Conservation (phyloP, 2,888 invertebrate species). For the Melikaiella ostensackeni region DNA sequence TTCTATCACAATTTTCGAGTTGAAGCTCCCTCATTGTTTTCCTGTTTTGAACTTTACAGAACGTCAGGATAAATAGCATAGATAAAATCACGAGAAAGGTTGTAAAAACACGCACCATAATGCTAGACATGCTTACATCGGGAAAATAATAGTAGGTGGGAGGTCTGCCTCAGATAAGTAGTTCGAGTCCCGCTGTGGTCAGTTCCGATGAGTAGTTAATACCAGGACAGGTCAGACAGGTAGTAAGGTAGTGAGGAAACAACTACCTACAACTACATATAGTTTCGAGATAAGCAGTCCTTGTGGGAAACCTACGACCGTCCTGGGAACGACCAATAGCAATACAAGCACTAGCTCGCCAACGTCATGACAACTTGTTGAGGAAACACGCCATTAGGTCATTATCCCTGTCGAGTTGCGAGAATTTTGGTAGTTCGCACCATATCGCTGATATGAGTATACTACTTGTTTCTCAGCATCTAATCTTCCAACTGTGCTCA, state of each 20-base stretch:
- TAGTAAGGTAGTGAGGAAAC: neutral
- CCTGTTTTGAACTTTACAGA: slow-evolving; percentile 47
- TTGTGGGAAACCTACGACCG: slow-evolving; percentile 40
- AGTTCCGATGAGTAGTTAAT: slow-evolving; percentile 43
- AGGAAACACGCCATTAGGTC: slow-evolving; percentile 44
- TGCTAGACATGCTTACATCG: slow-evolving; percentile 60
- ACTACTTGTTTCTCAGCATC: slow-evolving; percentile 1
- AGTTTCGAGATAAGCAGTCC: slow-evolving; percentile 44
- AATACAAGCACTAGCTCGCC: neutral
- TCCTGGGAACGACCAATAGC: slow-evolving; percentile 37
- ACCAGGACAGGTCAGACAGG: slow-evolving; percentile 20
- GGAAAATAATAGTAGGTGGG: slow-evolving; percentile 39
- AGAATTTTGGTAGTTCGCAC: slow-evolving; percentile 10
- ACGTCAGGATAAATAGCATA: slow-evolving; percentile 70
- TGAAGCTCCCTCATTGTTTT: neutral
- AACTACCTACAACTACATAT: neutral
- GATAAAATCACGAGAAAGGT: slow-evolving; percentile 65
- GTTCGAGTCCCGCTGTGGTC: slow-evolving; percentile 46
- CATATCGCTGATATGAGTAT: slow-evolving; percentile 4
- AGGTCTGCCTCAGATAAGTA: slow-evolving; percentile 36
- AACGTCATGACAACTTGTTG: slow-evolving; percentile 49
- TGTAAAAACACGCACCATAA: slow-evolving; percentile 50
- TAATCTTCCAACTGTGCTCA: neutral
- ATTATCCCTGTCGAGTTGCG: neutral
- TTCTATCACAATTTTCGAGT: neutral